phyloP scores from a whole-genome alignment of 2,797 vertebrate genomes.

The Betta splendens region DNA sequence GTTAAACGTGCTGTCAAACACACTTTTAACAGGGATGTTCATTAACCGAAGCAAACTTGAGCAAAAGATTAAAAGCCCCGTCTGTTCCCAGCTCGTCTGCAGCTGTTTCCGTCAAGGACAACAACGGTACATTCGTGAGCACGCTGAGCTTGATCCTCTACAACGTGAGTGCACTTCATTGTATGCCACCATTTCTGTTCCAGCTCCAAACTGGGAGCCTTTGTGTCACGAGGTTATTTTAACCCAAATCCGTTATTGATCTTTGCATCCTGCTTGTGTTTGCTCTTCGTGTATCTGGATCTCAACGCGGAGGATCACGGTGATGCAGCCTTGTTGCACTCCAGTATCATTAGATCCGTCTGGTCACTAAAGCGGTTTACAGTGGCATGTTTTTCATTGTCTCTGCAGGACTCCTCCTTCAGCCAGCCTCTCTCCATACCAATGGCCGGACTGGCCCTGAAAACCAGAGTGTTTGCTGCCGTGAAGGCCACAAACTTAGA shows the following conservation, averaged over 20 bases:
- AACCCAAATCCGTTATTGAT: background rate
- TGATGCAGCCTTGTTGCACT: too few relatives aligned
- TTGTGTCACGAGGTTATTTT: background rate
- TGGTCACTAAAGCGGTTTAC: too few relatives aligned
- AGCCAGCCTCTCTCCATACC: conserved; percentile 91
- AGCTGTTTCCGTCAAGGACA: conserved; percentile 94
- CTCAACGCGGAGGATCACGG: too few relatives aligned
- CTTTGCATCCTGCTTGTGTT: background rate
- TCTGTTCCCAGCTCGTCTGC: conserved; percentile 89
- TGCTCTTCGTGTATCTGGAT: too few relatives aligned
- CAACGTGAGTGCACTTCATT: conserved; percentile 87
- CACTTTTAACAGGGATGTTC: conserved; percentile 4
- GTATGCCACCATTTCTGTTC: background rate
- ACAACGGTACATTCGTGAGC: conserved; percentile 97
- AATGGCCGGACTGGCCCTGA: conserved; percentile 90
- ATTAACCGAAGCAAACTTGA: background rate
- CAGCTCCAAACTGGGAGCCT: background rate
- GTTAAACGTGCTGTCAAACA: background rate
- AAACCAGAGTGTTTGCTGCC: conserved; percentile 97
- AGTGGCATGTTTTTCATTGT: background rate
- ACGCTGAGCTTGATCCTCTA: conserved; percentile 95
- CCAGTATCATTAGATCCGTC: too few relatives aligned
- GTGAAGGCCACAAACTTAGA: conserved; percentile 97
- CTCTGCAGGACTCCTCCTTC: conserved; percentile 91
- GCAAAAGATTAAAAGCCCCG: background rate